Evolutionary conservation across 2,888 invertebrate genomes (phyloP), one percentile per base, ranked within the genome.

Genomic region (Aphelenchoides bicaudatus): DNA sequence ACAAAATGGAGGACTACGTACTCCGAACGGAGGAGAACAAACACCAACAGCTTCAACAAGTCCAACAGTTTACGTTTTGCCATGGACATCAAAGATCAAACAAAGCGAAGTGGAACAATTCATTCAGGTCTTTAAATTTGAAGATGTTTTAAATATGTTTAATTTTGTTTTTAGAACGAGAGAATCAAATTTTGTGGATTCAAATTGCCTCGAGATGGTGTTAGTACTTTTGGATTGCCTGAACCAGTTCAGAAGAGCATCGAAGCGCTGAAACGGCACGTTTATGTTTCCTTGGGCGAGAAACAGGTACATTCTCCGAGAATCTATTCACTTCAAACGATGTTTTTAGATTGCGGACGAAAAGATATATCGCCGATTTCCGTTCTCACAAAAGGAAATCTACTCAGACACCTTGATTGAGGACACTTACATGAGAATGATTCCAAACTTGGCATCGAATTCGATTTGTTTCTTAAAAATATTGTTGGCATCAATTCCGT

Each of bases 171-270:
- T n/a, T n/a, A n/a, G 8, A 30, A 21, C 6, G 52, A 31, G 1
- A 37, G 52, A 19, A 61, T 68, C 50, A 99, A 98, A 83, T 98
- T 96, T 84, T 89, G 98, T 63, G 93, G 94, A 0, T 98, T 91
- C 80, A 88, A 88, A 55, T 84, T 98, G 48, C 87, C 80, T 23
- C 83, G 84, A 59, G 93, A 96, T 79, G 84, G 88, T 57, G 87
- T 87, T 61, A 92, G 92, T 53, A 84, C 93, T 66, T 92, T 93
- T 56, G 98, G 96, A 1, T 83, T 98, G 57, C 98, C 98, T 0
- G 88, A 89, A 74, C 94, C 96, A 0, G 94, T 99, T 74, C 91
- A 91, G 79, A 93, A 96, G 82, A 92, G 94, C 29, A 88, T 96
- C 4, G 57, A 67, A 3, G 69, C 74, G 28, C 63, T 79, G 6